Conservation (phyloP, 1,140 invertebrate genomes). For the Drepana arcuata region DNA sequence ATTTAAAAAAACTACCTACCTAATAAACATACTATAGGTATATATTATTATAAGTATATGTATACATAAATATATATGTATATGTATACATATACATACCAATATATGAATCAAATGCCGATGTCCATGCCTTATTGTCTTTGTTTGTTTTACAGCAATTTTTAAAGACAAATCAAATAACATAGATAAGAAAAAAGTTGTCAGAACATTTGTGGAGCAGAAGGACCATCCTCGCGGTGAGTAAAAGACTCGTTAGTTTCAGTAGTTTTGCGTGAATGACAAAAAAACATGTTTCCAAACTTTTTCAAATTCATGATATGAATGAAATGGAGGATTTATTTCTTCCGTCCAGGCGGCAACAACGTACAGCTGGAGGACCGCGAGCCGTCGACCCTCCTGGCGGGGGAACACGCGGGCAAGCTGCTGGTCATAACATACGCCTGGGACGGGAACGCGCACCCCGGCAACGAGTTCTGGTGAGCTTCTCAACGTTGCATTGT, state of each 20-base stretch:
- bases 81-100: no score
- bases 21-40: no score
- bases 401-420: slow-evolving; percentile 64
- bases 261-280: no score
- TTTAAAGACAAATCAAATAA: slow-evolving; percentile 25
- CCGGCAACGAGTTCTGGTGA: slow-evolving; percentile 76
- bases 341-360: slow-evolving; percentile 44
- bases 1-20: no score
- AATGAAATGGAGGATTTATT: slow-evolving; percentile 5
- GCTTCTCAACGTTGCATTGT: slow-evolving; percentile 1
- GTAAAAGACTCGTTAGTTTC: no score
- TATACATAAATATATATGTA: no score
- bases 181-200: slow-evolving; percentile 12
- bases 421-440: slow-evolving; percentile 77
- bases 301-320: no score
- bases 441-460: slow-evolving; percentile 78
- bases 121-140: no score
- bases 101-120: no score
- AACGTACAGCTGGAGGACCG: slow-evolving; percentile 55
- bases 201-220: slow-evolving; percentile 45
- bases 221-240: slow-evolving; percentile 46
- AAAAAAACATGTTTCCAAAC: no score
- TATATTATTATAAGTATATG: no score
- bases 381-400: slow-evolving; percentile 53
- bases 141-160: slow-evolving; percentile 28